Evolutionary conservation across 2,113 vertebrate genomes (phyloP).

Genomic region (Eptatretus burgeri): DNA sequence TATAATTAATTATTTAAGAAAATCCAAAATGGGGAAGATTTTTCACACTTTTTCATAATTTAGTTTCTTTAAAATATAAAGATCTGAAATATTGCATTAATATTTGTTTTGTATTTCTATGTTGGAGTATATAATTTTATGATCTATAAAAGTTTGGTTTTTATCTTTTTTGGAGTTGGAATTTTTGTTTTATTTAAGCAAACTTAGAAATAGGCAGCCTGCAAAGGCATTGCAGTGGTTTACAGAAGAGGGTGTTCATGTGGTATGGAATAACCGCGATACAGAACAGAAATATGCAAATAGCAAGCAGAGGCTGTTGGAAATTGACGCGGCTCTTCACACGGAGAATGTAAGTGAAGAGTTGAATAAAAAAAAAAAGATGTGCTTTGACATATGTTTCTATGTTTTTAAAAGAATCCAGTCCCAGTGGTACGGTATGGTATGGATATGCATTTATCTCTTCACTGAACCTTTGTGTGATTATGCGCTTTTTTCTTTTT

Average conservation of each 20-base stretch:
- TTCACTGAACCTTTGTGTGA: background rate
- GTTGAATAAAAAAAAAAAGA: background rate
- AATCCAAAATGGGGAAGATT: constrained; percentile 4
- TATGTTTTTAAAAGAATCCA: constrained; percentile 6
- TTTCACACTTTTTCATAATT: constrained; percentile 7
- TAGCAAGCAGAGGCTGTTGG: constrained; percentile 1
- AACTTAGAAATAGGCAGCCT: background rate
- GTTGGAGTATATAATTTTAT: constrained; percentile 7
- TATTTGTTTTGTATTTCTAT: constrained; percentile 6
- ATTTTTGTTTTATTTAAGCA: constrained; percentile 6
- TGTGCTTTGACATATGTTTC: constrained; percentile 6
- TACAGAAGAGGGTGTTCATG: background rate
- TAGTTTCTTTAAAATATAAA: constrained; percentile 6
- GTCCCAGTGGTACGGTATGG: background rate
- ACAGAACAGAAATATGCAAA: background rate
- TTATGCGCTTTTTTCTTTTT: background rate
- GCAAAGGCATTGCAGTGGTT: constrained; percentile 3
- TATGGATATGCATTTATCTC: constrained; percentile 6
- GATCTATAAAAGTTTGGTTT: constrained; percentile 6
- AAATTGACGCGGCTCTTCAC: constrained; percentile 3
- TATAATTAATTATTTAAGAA: constrained; percentile 6
- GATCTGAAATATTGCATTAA: constrained; percentile 5
- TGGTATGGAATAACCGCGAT: no score
- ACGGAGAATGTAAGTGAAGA: constrained; percentile 4
- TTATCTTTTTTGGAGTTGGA: constrained; percentile 5